These are phyloP conservation scores for Thymelicus lineola DNA, from an alignment of 2,888 invertebrate genomes.

Conservation along the genomic window DNA sequence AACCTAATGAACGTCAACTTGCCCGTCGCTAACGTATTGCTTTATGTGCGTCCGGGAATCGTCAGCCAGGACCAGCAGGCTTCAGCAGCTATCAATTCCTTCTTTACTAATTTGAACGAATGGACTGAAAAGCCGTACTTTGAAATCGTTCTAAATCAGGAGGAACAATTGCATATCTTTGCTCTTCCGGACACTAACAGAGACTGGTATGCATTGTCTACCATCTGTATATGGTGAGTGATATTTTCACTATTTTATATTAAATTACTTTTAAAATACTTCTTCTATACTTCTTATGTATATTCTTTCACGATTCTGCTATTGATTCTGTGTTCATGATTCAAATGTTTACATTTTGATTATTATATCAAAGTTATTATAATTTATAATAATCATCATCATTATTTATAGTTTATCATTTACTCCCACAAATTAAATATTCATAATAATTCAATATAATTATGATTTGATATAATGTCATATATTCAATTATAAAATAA, in stretches of 20 bases:
- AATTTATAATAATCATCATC: no score
- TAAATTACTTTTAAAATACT: no score
- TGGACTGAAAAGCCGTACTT: constrained; percentile 67
- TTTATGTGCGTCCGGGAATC: constrained; percentile 58
- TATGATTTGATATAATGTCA: no score
- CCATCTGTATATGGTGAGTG: constrained; percentile 74
- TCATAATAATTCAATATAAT: no score
- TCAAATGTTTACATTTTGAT: no score
- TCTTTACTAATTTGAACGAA: constrained; percentile 57
- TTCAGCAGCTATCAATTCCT: constrained; percentile 61
- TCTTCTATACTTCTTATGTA: no score
- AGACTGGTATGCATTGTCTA: constrained; percentile 70
- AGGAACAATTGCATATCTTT: constrained; percentile 60
- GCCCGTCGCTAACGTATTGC: constrained; percentile 57
- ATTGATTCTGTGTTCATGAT: no score
- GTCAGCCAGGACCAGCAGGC: constrained; percentile 59
- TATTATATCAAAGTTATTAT: no score
- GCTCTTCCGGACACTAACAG: constrained; percentile 67
- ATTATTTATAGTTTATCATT: no score
- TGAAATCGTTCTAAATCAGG: constrained; percentile 63
- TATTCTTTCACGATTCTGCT: no score
- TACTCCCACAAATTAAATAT: no score
- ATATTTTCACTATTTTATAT: background rate
- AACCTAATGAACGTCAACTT: constrained; percentile 59
- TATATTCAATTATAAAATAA: no score